Evolutionary conservation across 1,140 invertebrate genomes (phyloP).

Genomic region (Monomorium pharaonis): DNA sequence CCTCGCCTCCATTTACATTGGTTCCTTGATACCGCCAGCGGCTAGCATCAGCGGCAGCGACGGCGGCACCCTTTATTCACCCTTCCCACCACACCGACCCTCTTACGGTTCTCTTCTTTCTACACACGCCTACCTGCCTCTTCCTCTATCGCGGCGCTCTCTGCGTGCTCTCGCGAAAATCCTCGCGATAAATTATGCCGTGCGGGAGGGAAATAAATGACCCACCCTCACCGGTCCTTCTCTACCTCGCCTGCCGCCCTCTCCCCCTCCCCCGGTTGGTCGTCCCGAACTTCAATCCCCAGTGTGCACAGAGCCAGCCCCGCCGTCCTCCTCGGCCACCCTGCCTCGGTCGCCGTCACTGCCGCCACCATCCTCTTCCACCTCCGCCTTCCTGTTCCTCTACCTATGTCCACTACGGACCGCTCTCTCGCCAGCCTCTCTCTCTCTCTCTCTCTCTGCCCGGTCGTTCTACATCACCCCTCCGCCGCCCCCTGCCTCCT

Average conservation of each 20-base stretch:
- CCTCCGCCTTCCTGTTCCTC: constrained; percentile 74
- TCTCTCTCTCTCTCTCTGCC: not conserved
- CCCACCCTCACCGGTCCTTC: constrained; percentile 82
- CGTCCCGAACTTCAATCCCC: constrained; percentile 76
- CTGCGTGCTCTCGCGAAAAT: constrained; percentile 85
- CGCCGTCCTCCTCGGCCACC: constrained; percentile 61
- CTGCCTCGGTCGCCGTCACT: constrained; percentile 71
- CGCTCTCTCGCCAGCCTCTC: constrained; percentile 41
- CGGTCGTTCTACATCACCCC: constrained; percentile 50
- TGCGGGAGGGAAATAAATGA: constrained; percentile 85
- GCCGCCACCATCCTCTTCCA: constrained; percentile 68
- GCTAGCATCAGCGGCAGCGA: constrained; percentile 68
- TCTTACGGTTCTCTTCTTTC: constrained; percentile 67
- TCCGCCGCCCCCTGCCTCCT: constrained; percentile 70
- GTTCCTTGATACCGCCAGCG: constrained; percentile 73
- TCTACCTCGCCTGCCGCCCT: constrained; percentile 59
- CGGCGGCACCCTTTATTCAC: constrained; percentile 66
- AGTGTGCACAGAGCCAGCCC: constrained; percentile 76
- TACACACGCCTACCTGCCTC: constrained; percentile 66
- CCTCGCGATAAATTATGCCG: constrained; percentile 86
- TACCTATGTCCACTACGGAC: constrained; percentile 68
- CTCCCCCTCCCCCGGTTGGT: constrained; percentile 44
- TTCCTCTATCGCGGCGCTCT: constrained; percentile 73
- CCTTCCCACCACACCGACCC: constrained; percentile 46
- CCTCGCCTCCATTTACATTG: constrained; percentile 72